phyloP scores from a whole-genome alignment of 2,888 invertebrate genomes.

The Lysandra bellargus region DNA sequence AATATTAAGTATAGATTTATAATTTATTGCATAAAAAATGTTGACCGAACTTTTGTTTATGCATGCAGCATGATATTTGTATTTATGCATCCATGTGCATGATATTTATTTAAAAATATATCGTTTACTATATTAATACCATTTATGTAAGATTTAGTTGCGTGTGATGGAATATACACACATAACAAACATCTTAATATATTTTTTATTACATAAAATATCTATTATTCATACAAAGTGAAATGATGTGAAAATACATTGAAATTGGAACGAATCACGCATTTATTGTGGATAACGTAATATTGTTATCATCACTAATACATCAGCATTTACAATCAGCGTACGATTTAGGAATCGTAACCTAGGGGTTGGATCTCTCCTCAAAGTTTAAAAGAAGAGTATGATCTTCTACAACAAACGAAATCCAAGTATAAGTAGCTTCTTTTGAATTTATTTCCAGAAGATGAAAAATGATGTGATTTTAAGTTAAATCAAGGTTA shows the following conservation, averaged over 20 bases:
- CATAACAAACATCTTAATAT: conserved; percentile 15
- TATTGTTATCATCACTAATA: background rate
- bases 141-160: conserved; percentile 14
- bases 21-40: background rate
- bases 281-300: background rate
- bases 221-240: conserved; percentile 25
- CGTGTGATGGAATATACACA: background rate
- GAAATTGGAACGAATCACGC: conserved; percentile 18
- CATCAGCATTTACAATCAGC: background rate
- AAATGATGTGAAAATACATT: conserved; percentile 26
- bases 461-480: background rate
- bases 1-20: no score
- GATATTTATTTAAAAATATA: conserved; percentile 6
- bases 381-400: background rate
- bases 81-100: conserved; percentile 1
- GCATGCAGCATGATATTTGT: background rate
- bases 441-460: background rate
- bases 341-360: no score
- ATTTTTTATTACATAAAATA: conserved; percentile 22
- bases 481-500: no score
- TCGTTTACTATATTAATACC: background rate
- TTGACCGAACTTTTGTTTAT: background rate
- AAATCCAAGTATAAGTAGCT: background rate
- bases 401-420: no score
- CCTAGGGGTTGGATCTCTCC: background rate